Percentiles rank a stretch among this genome's conserved stretches.
phyloP scores from a whole-genome alignment of 2,888 invertebrate species.

The Agriotes lineatus region DNA sequence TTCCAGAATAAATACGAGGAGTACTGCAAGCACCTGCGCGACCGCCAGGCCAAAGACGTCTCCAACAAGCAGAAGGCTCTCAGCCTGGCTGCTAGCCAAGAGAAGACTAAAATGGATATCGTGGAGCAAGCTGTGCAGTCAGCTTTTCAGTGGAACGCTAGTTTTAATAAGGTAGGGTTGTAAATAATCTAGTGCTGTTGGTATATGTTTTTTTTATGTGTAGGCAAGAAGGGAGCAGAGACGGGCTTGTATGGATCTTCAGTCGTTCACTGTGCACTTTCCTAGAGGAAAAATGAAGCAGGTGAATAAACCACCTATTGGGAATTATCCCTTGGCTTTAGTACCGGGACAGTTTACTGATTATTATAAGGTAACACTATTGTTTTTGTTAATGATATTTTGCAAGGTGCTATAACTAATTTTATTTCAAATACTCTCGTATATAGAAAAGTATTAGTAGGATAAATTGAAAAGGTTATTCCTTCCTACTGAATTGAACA shows the following conservation, averaged over 20 bases:
- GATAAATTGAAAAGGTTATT: too few relatives aligned
- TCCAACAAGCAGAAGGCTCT: conserved; percentile 76
- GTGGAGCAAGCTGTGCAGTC: conserved; percentile 88
- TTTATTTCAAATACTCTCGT: too few relatives aligned
- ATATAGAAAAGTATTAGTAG: too few relatives aligned
- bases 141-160: conserved; percentile 89
- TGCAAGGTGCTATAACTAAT: too few relatives aligned
- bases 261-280: conserved; percentile 88
- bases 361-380: conserved; percentile 72
- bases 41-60: conserved; percentile 78
- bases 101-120: conserved; percentile 74
- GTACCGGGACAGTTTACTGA: conserved; percentile 98
- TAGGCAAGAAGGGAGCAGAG: conserved; percentile 79
- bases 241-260: conserved; percentile 90
- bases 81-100: conserved; percentile 69
- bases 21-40: conserved; percentile 80
- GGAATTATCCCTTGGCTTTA: conserved; percentile 90
- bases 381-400: not conserved
- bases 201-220: conserved; percentile 22
- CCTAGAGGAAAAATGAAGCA: conserved; percentile 70
- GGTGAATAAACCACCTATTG: conserved; percentile 69
- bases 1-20: conserved; percentile 96
- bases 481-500: too few relatives aligned
- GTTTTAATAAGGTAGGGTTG: conserved; percentile 75
- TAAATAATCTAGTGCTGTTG: not conserved